Base-by-base conservation (phyloP, 2,113 vertebrate genomes). In the Clarias batrachus region DNA sequence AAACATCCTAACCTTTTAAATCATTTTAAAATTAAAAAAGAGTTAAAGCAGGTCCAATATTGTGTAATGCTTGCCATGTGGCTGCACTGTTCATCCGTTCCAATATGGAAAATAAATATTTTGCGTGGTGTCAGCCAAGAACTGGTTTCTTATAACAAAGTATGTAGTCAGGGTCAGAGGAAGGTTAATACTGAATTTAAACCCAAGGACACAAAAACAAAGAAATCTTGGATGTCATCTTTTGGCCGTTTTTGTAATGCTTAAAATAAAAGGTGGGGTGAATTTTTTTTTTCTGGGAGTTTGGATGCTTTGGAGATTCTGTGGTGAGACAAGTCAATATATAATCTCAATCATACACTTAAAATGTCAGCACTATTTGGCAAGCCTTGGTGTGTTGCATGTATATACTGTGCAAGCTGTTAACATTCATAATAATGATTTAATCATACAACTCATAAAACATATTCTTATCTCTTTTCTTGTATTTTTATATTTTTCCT, bases 211-310 rank as follows among this genome's bases (percentile, higher is more conserved):
- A 73, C 57, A 74, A 73, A 87, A 80, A 78, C 56, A 77, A 27
- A 78, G 41, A 66, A 78, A 71, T 83, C 84, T 79, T 4, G 37
- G 17, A 52, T 79, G 59, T 82, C 17, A 87, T 85, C 41, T 59
- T 52, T 68, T 87, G 78, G 85, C 62, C 71, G 62, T 86, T 81
- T 59, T 60, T 48, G 0, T 48, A 30, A 30, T 30, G 19, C 59
- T 1, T 48, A 86, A 59, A 62, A 87, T 65, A 33, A 37, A 33
- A 13, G 16, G 25, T 23, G 48, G 21, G 57, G 76, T 1, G 41
- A 2, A 33, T 33, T 37, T 37, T 37, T 33, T 33, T 37, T 37
- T 37, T 37, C 3, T 37, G 33, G 33, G 33, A 2, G 30, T 33
- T 1, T 1, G 30, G 30, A 33, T 33, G 33, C 33, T 37, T 37